Evolutionary conservation across 2,888 invertebrate species (phyloP).

Genomic region (Cenopis cana): DNA sequence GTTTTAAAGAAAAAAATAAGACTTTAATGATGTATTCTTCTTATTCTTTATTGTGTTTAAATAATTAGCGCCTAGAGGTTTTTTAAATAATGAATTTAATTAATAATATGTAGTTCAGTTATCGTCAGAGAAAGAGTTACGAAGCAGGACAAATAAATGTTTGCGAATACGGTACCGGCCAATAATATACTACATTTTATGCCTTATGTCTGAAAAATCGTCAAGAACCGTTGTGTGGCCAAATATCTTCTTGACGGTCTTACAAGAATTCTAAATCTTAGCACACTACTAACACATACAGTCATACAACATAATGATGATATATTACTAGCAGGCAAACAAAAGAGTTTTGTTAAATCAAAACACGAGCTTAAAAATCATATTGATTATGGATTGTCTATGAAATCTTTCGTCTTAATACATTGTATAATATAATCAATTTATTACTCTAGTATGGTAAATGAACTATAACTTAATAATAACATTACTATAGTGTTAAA

Average conservation of each 20-base stretch:
- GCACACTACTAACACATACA: too few relatives aligned
- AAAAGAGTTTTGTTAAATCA: too few relatives aligned
- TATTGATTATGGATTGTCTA: too few relatives aligned
- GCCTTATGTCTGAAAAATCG: background rate
- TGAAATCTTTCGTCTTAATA: too few relatives aligned
- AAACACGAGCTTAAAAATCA: too few relatives aligned
- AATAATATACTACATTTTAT: background rate
- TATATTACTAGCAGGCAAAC: too few relatives aligned
- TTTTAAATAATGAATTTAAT: background rate
- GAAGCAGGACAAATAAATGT: background rate
- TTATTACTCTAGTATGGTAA: background rate
- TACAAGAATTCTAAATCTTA: too few relatives aligned
- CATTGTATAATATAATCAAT: too few relatives aligned
- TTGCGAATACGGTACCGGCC: background rate
- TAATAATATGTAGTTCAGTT: constrained; percentile 3
- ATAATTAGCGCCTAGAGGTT: background rate
- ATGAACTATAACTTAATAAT: background rate
- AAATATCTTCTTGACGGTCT: too few relatives aligned
- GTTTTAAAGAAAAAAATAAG: background rate
- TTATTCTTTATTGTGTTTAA: background rate
- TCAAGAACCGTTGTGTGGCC: background rate
- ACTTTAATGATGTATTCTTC: background rate
- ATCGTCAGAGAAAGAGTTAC: background rate
- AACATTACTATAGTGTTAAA: background rate
- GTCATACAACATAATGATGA: too few relatives aligned